Conservation (phyloP, 2,113 vertebrate genomes). For the Pseudorectes ferrugineus region DNA sequence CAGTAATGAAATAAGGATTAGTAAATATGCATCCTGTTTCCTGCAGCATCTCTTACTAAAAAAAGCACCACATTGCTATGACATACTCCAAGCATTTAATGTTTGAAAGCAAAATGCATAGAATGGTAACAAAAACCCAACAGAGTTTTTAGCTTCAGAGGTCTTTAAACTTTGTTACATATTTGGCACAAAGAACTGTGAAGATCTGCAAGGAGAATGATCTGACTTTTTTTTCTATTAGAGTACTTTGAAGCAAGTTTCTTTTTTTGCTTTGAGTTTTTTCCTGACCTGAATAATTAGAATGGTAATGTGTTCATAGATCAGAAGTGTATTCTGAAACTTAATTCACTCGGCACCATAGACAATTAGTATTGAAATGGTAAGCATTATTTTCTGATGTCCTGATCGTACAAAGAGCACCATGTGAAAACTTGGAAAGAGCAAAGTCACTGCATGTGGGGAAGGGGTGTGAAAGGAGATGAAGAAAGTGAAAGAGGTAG, state of each 20-base stretch:
- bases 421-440: neutral
- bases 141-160: neutral
- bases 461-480: neutral
- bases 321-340: neutral
- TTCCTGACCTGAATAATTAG: slow-evolving; percentile 31
- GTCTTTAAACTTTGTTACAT: neutral
- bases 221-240: neutral
- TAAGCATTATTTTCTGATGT: neutral
- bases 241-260: neutral
- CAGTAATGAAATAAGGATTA: neutral
- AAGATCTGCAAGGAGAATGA: neutral
- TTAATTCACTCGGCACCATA: neutral
- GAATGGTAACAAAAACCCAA: neutral
- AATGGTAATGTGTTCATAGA: neutral
- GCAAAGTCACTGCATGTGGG: neutral
- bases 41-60: neutral
- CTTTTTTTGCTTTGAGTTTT: neutral
- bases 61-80: neutral
- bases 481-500: neutral
- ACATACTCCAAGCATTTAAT: neutral
- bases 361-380: neutral
- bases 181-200: neutral
- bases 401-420: neutral
- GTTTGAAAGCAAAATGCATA: neutral
- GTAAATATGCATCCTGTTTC: neutral